A percentile compares a stretch with the other conserved stretches of the same genome.
These are phyloP conservation scores for Tetramorium bicarinatum DNA, from an alignment of 2,888 invertebrate species.

Conservation along the genomic window DNA sequence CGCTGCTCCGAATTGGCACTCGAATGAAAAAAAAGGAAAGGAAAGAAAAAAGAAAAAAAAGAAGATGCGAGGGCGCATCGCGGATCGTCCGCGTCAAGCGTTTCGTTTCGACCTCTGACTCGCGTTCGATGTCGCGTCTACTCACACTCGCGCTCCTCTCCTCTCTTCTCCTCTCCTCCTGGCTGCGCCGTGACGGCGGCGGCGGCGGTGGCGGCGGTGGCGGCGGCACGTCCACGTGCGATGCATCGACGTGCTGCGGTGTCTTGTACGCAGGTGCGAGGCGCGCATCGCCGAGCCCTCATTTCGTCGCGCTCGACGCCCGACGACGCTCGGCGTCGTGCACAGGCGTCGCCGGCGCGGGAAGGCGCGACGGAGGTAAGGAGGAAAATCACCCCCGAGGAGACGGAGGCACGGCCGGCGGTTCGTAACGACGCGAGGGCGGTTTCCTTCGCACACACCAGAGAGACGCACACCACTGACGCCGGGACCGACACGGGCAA, in stretches of 20 bases:
- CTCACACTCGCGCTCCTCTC: slow-evolving; percentile 67
- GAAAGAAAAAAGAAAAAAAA: background rate
- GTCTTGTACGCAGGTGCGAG: slow-evolving; percentile 54
- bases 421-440: background rate
- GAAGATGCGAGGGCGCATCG: background rate
- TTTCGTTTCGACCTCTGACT: slow-evolving; percentile 14
- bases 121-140: slow-evolving; percentile 56
- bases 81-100: slow-evolving; percentile 11
- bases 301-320: slow-evolving; percentile 34
- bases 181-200: slow-evolving; percentile 44
- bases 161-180: slow-evolving; percentile 22
- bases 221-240: slow-evolving; percentile 49
- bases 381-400: background rate
- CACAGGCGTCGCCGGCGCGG: background rate
- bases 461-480: slow-evolving; percentile 44
- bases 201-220: background rate
- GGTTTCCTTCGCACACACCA: slow-evolving; percentile 34
- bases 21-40: background rate
- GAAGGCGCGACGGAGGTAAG: slow-evolving; percentile 6
- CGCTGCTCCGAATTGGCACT: background rate
- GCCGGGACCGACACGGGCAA: slow-evolving; percentile 14
- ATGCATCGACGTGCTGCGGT: slow-evolving; percentile 52
- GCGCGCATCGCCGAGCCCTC: slow-evolving; percentile 30
- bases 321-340: slow-evolving; percentile 33
- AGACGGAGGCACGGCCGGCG: background rate